These are phyloP conservation scores for Melanogrammus aeglefinus DNA, from an alignment of 2,797 vertebrate genomes.

Conservation along the genomic window DNA sequence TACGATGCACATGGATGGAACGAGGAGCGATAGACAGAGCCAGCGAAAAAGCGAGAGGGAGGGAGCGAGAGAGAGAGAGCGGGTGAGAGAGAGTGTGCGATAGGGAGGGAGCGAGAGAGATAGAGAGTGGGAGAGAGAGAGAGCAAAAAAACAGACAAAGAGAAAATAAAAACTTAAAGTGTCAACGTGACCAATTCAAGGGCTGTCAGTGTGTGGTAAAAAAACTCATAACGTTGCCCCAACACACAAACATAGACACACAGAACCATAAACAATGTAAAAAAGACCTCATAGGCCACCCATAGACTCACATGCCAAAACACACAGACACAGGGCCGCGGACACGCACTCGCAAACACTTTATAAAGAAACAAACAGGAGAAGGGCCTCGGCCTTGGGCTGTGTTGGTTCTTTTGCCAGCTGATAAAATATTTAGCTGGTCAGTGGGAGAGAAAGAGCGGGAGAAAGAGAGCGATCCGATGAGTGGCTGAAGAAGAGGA, in stretches of 20 bases:
- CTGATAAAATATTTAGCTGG: slow-evolving; percentile 74
- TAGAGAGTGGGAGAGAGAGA: slow-evolving; percentile 25
- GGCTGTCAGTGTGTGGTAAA: slow-evolving; percentile 49
- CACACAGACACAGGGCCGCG: background rate
- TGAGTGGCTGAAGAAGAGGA: slow-evolving; percentile 13
- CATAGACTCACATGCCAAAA: background rate
- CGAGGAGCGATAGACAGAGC: slow-evolving; percentile 12
- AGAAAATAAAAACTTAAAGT: slow-evolving; percentile 55
- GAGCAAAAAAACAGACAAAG: slow-evolving; percentile 2
- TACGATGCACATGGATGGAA: slow-evolving; percentile 46
- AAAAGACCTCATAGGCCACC: background rate
- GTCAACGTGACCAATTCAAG: slow-evolving; percentile 58
- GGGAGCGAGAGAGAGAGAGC: background rate
- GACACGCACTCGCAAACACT: slow-evolving; percentile 3
- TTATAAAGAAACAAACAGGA: slow-evolving; percentile 57
- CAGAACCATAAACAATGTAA: background rate
- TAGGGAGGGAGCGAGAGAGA: slow-evolving; percentile 9
- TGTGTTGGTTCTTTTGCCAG: slow-evolving; percentile 64
- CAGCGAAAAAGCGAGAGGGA: slow-evolving; percentile 15
- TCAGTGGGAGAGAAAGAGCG: slow-evolving; percentile 51
- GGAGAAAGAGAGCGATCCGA: slow-evolving; percentile 30
- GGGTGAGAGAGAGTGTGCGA: slow-evolving; percentile 9
- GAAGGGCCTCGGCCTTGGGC: slow-evolving; percentile 54
- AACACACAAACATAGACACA: background rate
- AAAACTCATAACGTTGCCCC: slow-evolving; percentile 15